phyloP scores from a whole-genome alignment of 2,888 invertebrate species.

The Drosophila stalkeri region DNA sequence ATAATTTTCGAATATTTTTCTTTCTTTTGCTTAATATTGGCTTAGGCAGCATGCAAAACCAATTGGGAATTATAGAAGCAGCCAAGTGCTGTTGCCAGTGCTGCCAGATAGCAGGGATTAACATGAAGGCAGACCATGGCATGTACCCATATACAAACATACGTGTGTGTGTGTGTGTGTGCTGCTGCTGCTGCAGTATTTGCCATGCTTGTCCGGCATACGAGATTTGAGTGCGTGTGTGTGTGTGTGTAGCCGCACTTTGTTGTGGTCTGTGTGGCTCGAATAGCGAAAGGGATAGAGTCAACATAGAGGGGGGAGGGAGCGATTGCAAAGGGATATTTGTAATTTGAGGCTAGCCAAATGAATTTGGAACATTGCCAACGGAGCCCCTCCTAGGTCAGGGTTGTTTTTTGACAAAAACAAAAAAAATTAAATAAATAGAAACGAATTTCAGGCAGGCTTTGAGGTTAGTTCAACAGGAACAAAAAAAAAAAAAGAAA shows the following conservation, averaged over 20 bases:
- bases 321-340: slow-evolving; percentile 28
- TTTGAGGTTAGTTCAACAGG: slow-evolving; percentile 20
- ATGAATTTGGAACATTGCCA: slow-evolving; percentile 60
- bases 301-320: background rate
- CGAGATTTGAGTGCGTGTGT: slow-evolving; percentile 12
- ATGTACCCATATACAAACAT: background rate
- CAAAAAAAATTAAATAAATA: background rate
- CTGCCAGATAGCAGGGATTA: slow-evolving; percentile 8
- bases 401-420: slow-evolving; percentile 41
- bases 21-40: background rate
- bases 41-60: background rate
- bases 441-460: background rate
- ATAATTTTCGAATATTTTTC: background rate
- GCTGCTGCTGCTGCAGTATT: background rate
- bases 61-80: slow-evolving; percentile 5
- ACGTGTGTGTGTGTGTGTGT: background rate
- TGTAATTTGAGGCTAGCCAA: slow-evolving; percentile 54
- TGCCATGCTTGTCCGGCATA: background rate
- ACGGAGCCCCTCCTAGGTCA: slow-evolving; percentile 48
- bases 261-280: slow-evolving; percentile 58
- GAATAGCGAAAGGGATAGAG: slow-evolving; percentile 1
- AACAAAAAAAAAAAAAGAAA: background rate
- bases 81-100: slow-evolving; percentile 2
- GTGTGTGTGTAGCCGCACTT: slow-evolving; percentile 48
- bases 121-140: slow-evolving; percentile 10